Conservation (phyloP, 2,888 invertebrate species). For the Plagiodera versicolora region DNA sequence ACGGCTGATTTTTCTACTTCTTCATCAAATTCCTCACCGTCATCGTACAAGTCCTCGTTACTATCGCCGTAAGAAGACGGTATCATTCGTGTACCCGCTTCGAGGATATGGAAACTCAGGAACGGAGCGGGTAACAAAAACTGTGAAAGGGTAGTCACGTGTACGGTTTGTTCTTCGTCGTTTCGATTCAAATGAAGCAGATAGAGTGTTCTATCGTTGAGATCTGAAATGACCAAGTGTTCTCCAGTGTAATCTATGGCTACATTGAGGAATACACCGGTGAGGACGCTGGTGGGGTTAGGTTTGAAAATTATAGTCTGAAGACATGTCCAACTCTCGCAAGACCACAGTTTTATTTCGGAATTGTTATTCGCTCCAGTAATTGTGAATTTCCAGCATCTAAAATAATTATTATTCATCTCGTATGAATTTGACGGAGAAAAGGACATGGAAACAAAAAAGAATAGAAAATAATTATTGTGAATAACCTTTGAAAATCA, state of each 20-base stretch:
- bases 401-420: too few relatives aligned
- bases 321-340: constrained; percentile 92
- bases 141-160: constrained; percentile 77
- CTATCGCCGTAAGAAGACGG: constrained; percentile 53
- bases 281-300: constrained; percentile 51
- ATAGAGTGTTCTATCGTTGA: constrained; percentile 71
- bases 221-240: constrained; percentile 86
- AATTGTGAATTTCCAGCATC: constrained; percentile 95
- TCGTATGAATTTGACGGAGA: too few relatives aligned
- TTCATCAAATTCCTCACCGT: constrained; percentile 58
- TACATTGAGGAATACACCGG: constrained; percentile 67
- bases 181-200: constrained; percentile 74
- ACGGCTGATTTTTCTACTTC: constrained; percentile 57
- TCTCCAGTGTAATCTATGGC: constrained; percentile 82
- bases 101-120: constrained; percentile 84
- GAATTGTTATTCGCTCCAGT: constrained; percentile 90
- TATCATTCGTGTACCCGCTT: constrained; percentile 65
- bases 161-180: constrained; percentile 63
- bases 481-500: too few relatives aligned
- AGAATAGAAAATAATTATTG: too few relatives aligned
- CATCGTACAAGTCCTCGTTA: constrained; percentile 61
- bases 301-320: constrained; percentile 78
- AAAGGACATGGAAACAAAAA: too few relatives aligned
- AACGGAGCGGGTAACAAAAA: constrained; percentile 86
- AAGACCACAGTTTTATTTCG: constrained; percentile 91